Evolutionary conservation across 2,888 invertebrate genomes (phyloP), one percentile per base, ranked within the genome.

Genomic region (Toxonevra muliebris): DNA sequence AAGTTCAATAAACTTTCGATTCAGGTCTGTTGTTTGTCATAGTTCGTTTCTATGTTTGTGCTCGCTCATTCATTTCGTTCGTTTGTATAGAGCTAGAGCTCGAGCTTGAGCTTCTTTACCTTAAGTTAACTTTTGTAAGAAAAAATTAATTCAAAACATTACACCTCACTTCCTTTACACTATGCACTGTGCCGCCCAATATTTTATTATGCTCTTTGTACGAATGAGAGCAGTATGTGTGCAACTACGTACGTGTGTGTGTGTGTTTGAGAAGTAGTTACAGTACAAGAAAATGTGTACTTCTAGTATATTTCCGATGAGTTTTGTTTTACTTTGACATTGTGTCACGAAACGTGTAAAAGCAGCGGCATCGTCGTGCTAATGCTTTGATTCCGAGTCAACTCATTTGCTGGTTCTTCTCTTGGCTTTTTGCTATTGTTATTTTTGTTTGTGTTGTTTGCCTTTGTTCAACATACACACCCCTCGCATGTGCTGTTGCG

Each of bases 1-100:
- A 77, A 80, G 80, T 80, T 80, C 81, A 80, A 80, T 80, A 80
- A 80, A 81, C 80, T 77, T 76, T 79, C 71, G 63, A 53, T 58
- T 65, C 43, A 12, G 19, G 55, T 42, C 63, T 61, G 13, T 11
- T 48, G 48, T 61, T 64, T 70, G 55, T 58, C 41, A 12, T 52
- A 61, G 43, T 63, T 20, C 61, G 13, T 60, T 9, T 60, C 45
- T 30, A 45, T 41, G 20, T 64, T 20, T 64, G 17, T 57, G 40
- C 57, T 17, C 57, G 57, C 30, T 30, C 30, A 30, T 4, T 30
- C 30, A 7, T 30, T 30, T 30, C 30, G 2, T 57, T 43, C 30
- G 40, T 20, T 15, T 57, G 58, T 55, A 30, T 60, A 41, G 30
- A 17, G 40, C 40, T 4, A 58, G 40, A n/a, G 42, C 40, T 15